Evolutionary conservation across 2,888 invertebrate genomes (phyloP).

Genomic region (Eurois occulta): DNA sequence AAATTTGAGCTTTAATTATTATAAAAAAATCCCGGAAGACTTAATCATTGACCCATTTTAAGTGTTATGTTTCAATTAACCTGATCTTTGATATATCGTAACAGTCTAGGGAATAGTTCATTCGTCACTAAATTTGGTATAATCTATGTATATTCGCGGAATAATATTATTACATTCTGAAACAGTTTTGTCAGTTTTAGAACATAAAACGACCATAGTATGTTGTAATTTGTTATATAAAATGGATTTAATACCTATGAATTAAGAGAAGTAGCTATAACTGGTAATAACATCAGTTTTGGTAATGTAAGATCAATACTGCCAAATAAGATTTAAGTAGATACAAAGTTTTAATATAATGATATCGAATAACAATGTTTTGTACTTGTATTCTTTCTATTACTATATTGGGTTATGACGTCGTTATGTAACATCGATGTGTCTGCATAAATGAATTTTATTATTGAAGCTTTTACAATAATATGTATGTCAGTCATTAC

Average conservation of each 20-base stretch:
- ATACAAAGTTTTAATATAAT: conserved; percentile 87
- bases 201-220: conserved; percentile 80
- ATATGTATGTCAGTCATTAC: conserved; percentile 38
- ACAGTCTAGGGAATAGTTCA: conserved; percentile 77
- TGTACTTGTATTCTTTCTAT: conserved; percentile 84
- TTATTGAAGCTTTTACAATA: conserved; percentile 65
- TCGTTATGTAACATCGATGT: conserved; percentile 67
- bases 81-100: conserved; percentile 68
- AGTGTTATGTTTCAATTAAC: conserved; percentile 69
- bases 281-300: conserved; percentile 80
- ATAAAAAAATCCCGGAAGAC: conserved; percentile 84
- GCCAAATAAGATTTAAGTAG: conserved; percentile 87
- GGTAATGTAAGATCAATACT: conserved; percentile 86
- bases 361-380: conserved; percentile 82
- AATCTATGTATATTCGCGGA: conserved; percentile 77
- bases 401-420: conserved; percentile 69
- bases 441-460: conserved; percentile 69
- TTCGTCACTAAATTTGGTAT: conserved; percentile 76
- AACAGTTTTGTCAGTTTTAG: conserved; percentile 74
- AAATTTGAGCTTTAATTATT: conserved; percentile 90
- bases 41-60: conserved; percentile 76
- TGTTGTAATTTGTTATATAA: conserved; percentile 84
- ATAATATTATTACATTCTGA: conserved; percentile 73
- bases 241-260: conserved; percentile 80
- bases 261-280: conserved; percentile 83